Base-by-base conservation (phyloP, 2,113 vertebrate species). In the Tauraco erythrolophus region DNA sequence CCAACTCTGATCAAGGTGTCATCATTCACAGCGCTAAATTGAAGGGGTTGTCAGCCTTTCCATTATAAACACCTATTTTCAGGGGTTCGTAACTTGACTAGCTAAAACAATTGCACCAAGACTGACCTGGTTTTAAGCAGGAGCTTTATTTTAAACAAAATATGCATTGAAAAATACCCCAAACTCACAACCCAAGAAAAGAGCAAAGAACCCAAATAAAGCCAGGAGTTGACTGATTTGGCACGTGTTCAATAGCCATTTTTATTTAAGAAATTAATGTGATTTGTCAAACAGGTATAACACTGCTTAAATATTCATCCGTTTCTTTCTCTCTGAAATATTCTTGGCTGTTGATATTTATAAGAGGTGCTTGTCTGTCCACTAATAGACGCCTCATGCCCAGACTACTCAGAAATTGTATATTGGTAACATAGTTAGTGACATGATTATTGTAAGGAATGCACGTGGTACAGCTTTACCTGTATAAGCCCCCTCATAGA, bases 1-100 rank as follows among this genome's bases (percentile, higher is more conserved):
- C 50, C 91, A 92, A 79, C 92, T 94, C 80, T 91, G 90, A 96
- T 96, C 72, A 91, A 85, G 88, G 61, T 84, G 92, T 72, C 64
- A 89, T 96, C 94, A 95, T 94, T 97, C 83, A 94, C 41, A 91
- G 31, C 3, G 7, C 69, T 84, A 60, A 78, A 83, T 41, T 91
- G 76, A 69, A 68, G 31, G 60, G 21, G 5, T 69, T 94, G 79
- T 91, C 94, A 89, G 53, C 31, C 58, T 72, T 91, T 92, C 45
- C 61, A 87, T 88, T 95, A 91, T 78, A 92, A 84, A 2, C 57
- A 69, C 57, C 21, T 91, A 65, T 91, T 88, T 84, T 75, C 68
- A 65, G 37, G 25, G 37, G 4, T 91, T 93, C 31, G 7, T 87
- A 89, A 57, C 57, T 69, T 33, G 43, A 78, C 48, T 76, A 71